These are phyloP conservation scores for Montipora foliosa DNA, from an alignment of 64 coral and sea anemone genomes.

Conservation along the genomic window DNA sequence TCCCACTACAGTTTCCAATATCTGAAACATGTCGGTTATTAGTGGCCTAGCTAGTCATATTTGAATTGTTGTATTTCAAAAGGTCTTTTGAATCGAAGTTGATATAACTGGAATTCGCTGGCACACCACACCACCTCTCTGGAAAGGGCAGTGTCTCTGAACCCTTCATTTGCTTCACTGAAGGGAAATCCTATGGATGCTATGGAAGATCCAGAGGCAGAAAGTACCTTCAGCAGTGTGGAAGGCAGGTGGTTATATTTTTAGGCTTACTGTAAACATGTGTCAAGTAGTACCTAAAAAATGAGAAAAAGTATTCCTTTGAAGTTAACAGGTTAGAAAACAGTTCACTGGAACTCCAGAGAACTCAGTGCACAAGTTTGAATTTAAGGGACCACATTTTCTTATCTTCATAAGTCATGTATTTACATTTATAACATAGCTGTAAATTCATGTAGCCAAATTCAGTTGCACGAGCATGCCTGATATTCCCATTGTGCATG, in stretches of 20 bases:
- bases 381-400: background rate
- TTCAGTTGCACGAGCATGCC: slow-evolving; percentile 3
- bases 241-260: background rate
- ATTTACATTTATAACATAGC: slow-evolving; percentile 29
- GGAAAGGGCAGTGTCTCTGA: background rate
- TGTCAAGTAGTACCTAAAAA: background rate
- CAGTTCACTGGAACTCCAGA: background rate
- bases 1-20: background rate
- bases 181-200: background rate
- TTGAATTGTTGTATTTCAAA: background rate
- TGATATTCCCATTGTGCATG: slow-evolving; percentile 12
- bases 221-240: background rate
- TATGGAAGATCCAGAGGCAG: background rate
- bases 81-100: background rate
- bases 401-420: background rate
- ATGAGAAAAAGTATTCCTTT: background rate
- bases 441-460: slow-evolving; percentile 27
- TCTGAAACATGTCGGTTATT: background rate
- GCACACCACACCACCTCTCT: background rate
- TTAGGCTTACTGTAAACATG: background rate
- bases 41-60: background rate
- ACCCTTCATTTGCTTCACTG: background rate
- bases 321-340: background rate
- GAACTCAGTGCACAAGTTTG: slow-evolving; percentile 1
- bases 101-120: background rate